Conservation (phyloP, 2,113 vertebrate genomes). For the Carassius carassius region DNA sequence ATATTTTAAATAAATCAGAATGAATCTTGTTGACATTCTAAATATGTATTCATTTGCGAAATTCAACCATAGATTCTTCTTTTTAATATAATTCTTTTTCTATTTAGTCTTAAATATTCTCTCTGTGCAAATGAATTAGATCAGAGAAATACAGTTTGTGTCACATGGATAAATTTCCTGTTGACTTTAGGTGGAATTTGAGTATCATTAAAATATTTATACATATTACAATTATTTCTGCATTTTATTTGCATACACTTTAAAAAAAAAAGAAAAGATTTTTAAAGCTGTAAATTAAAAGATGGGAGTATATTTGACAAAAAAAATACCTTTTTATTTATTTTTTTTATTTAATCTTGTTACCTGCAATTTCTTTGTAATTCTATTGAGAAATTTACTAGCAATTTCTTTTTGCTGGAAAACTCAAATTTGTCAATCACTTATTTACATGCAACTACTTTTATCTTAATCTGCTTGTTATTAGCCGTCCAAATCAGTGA, state of each 20-base stretch:
- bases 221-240: not conserved
- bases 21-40: not conserved
- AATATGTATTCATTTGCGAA: not conserved
- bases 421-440: not conserved
- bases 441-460: not conserved
- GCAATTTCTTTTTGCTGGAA: not conserved
- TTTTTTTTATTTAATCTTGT: too few species aligned
- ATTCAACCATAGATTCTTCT: too few species aligned
- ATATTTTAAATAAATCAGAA: not conserved
- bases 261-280: too few species aligned
- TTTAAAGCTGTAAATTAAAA: too few species aligned
- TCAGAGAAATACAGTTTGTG: not conserved
- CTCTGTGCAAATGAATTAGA: not conserved
- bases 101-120: too few species aligned
- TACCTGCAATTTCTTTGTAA: too few species aligned
- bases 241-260: not conserved
- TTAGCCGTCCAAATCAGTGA: not conserved
- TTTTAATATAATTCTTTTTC: too few species aligned
- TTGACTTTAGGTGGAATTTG: not conserved
- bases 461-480: too few species aligned
- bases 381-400: too few species aligned
- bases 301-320: too few species aligned
- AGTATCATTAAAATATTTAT: not conserved
- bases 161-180: not conserved
- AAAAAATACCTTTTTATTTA: too few species aligned